Conservation (phyloP, 2,888 invertebrate genomes). For the Orthosia incerta region DNA sequence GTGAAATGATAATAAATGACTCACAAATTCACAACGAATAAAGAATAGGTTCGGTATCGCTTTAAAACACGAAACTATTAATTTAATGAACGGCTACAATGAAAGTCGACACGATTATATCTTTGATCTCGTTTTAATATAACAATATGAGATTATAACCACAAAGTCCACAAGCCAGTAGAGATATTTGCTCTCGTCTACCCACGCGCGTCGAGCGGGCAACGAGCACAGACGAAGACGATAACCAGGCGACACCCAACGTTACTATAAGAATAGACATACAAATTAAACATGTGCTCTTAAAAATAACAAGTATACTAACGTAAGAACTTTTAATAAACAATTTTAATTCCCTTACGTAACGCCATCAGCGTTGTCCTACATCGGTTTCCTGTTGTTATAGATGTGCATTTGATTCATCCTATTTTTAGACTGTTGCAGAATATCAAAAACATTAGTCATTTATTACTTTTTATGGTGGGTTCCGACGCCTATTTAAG, state of each 20-base stretch:
- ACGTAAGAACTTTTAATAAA: conserved; percentile 18
- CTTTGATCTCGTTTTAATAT: conserved; percentile 50
- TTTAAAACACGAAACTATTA: conserved; percentile 34
- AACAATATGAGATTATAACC: conserved; percentile 52
- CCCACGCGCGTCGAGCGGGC: conserved; percentile 52
- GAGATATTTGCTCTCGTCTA: conserved; percentile 54
- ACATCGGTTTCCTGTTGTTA: conserved; percentile 57
- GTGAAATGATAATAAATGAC: conserved; percentile 17
- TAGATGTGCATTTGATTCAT: conserved; percentile 49
- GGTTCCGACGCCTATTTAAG: conserved; percentile 17
- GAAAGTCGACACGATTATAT: conserved; percentile 37
- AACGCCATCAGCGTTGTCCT: conserved; percentile 51
- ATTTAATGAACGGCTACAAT: conserved; percentile 34
- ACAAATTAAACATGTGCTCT: conserved; percentile 28
- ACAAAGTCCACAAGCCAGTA: conserved; percentile 49
- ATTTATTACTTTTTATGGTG: conserved; percentile 21
- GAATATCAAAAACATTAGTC: conserved; percentile 31
- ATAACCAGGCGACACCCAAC: conserved; percentile 41
- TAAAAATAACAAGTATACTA: conserved; percentile 20
- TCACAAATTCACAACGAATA: conserved; percentile 13
- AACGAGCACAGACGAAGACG: conserved; percentile 30
- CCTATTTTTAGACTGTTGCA: conserved; percentile 59
- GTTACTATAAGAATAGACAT: conserved; percentile 43
- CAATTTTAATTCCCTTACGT: conserved; percentile 35
- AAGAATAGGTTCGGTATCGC: conserved; percentile 14